phyloP scores from a whole-genome alignment of 35 echinoderm and acorn worm species.

The Stichopus chloronotus region DNA sequence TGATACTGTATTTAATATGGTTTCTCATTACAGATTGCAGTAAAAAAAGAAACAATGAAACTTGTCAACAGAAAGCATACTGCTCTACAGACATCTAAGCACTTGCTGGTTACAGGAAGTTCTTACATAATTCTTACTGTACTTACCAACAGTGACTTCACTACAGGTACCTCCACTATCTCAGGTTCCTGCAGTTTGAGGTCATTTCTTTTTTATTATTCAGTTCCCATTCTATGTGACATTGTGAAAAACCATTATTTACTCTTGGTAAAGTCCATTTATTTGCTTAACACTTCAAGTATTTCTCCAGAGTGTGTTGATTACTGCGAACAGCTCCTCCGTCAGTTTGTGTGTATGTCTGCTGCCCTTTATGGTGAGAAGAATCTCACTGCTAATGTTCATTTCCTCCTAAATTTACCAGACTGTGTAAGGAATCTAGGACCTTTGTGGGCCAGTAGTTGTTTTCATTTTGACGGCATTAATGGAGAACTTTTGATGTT shows the following conservation, averaged over 20 bases:
- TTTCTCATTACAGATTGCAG: too few relatives aligned
- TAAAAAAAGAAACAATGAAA: too few relatives aligned
- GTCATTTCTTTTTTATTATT: conserved; percentile 69
- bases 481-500: too few relatives aligned
- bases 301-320: conserved; percentile 32
- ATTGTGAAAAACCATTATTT: conserved; percentile 52
- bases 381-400: conserved; percentile 62
- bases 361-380: conserved; percentile 60
- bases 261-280: conserved; percentile 11
- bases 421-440: conserved; percentile 62
- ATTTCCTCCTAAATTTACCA: conserved; percentile 54
- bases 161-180: too few relatives aligned
- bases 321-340: conserved; percentile 52
- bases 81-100: too few relatives aligned
- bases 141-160: too few relatives aligned
- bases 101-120: too few relatives aligned
- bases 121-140: too few relatives aligned
- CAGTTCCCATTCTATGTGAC: conserved; percentile 61
- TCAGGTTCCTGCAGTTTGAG: too few relatives aligned
- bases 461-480: conserved; percentile 63
- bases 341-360: conserved; percentile 64
- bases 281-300: conserved; percentile 7
- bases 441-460: conserved; percentile 55
- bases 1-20: too few relatives aligned
- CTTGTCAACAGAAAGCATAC: too few relatives aligned